These are phyloP conservation scores for Ruditapes philippinarum DNA, from an alignment of 1,140 invertebrate genomes.

Conservation along the genomic window DNA sequence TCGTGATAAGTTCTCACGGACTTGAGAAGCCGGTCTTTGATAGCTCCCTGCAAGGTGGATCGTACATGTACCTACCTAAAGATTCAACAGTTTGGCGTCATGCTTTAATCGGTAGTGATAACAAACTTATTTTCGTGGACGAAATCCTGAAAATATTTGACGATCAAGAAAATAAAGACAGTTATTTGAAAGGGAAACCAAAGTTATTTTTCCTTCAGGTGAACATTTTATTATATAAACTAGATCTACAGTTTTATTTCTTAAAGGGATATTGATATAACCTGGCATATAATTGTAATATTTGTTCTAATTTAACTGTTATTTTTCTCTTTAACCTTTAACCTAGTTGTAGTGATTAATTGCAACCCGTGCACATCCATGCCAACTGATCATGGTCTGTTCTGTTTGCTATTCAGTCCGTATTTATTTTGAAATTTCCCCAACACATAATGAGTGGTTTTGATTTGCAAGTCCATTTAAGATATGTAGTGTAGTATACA, in stretches of 20 bases:
- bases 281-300: neutral
- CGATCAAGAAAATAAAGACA: neutral
- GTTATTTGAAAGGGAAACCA: neutral
- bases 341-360: no score
- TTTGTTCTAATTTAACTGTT: neutral
- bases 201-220: constrained; percentile 23
- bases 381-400: no score
- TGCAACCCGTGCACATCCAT: no score
- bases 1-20: neutral
- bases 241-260: neutral
- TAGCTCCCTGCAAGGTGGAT: neutral
- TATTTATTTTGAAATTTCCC: no score
- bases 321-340: neutral
- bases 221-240: neutral
- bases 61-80: neutral
- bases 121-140: neutral
- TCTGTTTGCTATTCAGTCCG: no score
- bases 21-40: neutral
- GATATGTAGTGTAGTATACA: no score
- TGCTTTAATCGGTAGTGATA: neutral
- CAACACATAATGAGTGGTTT: no score
- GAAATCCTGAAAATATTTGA: neutral
- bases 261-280: neutral
- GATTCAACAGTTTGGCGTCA: neutral
- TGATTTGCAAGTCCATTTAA: no score